Conservation (phyloP, 2,113 vertebrate genomes). For the Myiozetetes cayanensis region DNA sequence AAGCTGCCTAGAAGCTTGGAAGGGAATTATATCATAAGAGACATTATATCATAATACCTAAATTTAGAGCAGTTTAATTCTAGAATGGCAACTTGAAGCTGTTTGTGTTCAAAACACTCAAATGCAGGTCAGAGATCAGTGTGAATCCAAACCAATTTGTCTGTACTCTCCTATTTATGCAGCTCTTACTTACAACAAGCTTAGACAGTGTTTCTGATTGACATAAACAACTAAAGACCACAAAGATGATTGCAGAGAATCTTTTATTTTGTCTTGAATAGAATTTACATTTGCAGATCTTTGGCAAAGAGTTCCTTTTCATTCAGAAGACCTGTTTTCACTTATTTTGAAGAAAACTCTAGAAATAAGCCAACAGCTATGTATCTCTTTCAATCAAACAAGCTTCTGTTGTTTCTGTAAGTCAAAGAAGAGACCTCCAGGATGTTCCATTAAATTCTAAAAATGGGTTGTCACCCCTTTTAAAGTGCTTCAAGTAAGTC, state of each 20-base stretch:
- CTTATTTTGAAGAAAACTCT: not conserved
- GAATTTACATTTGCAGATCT: not conserved
- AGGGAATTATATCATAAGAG: not conserved
- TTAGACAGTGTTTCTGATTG: not conserved
- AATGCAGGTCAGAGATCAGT: not conserved
- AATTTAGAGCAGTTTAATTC: not conserved
- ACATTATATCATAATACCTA: not conserved
- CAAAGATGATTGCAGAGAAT: not conserved
- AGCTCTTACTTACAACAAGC: not conserved
- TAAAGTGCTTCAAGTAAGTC: not conserved
- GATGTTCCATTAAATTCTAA: not conserved
- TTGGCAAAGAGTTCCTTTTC: not conserved
- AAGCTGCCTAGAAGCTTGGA: not conserved
- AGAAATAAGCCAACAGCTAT: not conserved
- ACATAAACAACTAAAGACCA: not conserved
- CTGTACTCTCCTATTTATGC: not conserved
- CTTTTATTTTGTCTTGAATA: not conserved
- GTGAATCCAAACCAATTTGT: not conserved
- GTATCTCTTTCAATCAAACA: not conserved
- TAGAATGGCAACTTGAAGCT: not conserved
- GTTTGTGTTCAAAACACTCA: not conserved
- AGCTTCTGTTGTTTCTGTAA: not conserved
- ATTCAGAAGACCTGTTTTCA: not conserved
- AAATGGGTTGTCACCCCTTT: not conserved
- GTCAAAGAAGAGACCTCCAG: not conserved